These are phyloP conservation scores for Carollia perspicillata DNA, from an alignment of 2,113 vertebrate genomes.

Conservation along the genomic window DNA sequence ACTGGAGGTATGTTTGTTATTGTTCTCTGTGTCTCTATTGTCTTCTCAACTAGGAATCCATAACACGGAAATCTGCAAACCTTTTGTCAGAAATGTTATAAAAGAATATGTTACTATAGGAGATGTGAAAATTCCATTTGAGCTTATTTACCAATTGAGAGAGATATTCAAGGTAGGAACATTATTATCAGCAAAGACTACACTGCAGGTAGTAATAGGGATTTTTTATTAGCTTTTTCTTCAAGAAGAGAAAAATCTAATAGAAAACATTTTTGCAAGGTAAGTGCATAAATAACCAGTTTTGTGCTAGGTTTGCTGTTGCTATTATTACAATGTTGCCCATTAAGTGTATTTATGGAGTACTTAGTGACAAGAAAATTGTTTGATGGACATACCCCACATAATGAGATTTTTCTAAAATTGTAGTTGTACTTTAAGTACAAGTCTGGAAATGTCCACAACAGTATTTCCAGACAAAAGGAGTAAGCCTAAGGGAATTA, in stretches of 20 bases:
- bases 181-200: conserved; percentile 44
- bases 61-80: conserved; percentile 34
- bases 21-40: conserved; percentile 36
- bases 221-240: conserved; percentile 49
- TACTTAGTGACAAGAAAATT: conserved; percentile 74
- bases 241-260: conserved; percentile 41
- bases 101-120: conserved; percentile 21
- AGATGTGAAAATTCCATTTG: conserved; percentile 60
- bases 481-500: conserved; percentile 25
- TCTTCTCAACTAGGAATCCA: conserved; percentile 59
- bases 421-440: conserved; percentile 62
- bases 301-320: conserved; percentile 40
- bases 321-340: conserved; percentile 64
- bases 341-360: conserved; percentile 68
- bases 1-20: conserved; percentile 31
- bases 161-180: not conserved
- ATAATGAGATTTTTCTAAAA: conserved; percentile 72
- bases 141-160: conserved; percentile 59
- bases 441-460: conserved; percentile 54
- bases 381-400: conserved; percentile 66
- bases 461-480: conserved; percentile 38
- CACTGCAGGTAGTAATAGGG: not conserved
- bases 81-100: conserved; percentile 62
- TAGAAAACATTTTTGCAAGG: conserved; percentile 43
- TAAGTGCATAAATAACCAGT: conserved; percentile 66